phyloP scores from a whole-genome alignment of 1,140 invertebrate species.

The Megalopta genalis region DNA sequence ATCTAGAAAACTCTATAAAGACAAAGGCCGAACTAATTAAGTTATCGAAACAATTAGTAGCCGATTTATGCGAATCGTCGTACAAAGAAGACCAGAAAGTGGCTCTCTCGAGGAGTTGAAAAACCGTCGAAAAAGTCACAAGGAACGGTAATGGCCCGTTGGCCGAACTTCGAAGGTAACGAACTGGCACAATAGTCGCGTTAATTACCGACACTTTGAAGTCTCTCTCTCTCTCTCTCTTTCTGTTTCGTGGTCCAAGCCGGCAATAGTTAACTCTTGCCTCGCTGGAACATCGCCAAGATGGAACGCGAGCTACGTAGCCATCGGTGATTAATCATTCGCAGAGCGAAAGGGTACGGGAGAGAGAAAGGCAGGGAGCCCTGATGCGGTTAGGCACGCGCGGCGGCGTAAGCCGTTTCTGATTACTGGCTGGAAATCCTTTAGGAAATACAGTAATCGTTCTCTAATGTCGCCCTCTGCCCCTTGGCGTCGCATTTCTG shows the following conservation, averaged over 20 bases:
- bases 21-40: no score
- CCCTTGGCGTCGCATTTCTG: no score
- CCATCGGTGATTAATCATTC: slow-evolving; percentile 22
- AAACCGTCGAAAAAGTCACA: background rate
- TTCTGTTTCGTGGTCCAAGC: background rate
- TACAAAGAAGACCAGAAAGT: background rate
- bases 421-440: no score
- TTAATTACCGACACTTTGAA: slow-evolving; percentile 34
- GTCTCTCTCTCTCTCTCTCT: background rate
- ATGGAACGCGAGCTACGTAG: slow-evolving; percentile 2
- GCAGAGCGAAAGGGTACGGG: background rate
- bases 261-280: slow-evolving; percentile 4
- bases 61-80: background rate
- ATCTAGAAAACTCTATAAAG: no score
- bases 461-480: no score
- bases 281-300: slow-evolving; percentile 17
- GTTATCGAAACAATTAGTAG: no score
- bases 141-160: background rate
- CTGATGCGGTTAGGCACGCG: slow-evolving; percentile 35
- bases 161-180: slow-evolving; percentile 5
- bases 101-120: background rate
- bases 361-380: slow-evolving; percentile 1
- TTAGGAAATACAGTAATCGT: no score
- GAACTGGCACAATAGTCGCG: background rate
- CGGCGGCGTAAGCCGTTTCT: no score